Evolutionary conservation across 2,797 vertebrate species (phyloP).

Genomic region (Cossypha polioptera): DNA sequence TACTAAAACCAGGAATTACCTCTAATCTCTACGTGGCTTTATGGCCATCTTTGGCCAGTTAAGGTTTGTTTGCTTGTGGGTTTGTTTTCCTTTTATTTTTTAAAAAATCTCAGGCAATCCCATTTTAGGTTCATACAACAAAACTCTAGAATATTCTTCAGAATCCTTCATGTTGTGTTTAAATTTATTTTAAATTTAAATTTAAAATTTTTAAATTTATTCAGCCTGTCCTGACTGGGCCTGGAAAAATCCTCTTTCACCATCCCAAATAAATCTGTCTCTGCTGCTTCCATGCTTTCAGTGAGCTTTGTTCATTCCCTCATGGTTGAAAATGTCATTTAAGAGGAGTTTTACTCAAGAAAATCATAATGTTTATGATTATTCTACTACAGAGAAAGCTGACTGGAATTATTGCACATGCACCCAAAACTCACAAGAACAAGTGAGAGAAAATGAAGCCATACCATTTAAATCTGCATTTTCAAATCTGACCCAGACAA

Average conservation of each 20-base stretch:
- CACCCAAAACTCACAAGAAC: neutral
- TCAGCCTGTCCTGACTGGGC: neutral
- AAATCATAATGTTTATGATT: neutral
- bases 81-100: neutral
- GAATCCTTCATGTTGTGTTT: neutral
- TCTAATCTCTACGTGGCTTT: neutral
- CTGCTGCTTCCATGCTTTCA: neutral
- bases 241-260: neutral
- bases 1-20: neutral
- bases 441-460: neutral
- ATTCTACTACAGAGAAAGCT: neutral
- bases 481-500: conserved; percentile 97
- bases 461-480: conserved; percentile 90
- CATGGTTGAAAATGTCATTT: neutral
- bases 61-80: neutral
- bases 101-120: neutral
- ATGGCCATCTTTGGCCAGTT: neutral
- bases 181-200: neutral
- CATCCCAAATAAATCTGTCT: neutral
- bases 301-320: neutral
- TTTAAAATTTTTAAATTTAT: neutral
- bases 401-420: neutral
- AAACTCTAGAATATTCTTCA: neutral
- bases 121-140: neutral
- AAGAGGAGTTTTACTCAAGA: neutral